These are phyloP conservation scores for Clinocottus analis DNA, from an alignment of 2,113 vertebrate genomes.

Conservation along the genomic window DNA sequence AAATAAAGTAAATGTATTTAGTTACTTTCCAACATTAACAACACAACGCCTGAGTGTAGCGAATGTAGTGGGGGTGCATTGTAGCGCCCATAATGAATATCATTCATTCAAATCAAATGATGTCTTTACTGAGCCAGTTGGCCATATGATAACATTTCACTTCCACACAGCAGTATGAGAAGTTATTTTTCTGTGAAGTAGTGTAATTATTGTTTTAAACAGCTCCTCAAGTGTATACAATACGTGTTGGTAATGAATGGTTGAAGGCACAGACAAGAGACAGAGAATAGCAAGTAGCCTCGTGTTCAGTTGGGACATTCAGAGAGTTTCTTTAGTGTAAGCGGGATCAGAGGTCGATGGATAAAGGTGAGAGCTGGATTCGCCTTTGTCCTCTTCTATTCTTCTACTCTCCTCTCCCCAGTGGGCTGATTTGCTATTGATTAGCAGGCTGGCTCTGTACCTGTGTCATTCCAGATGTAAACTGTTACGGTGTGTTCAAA, in stretches of 20 bases:
- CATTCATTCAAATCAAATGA: slow-evolving; percentile 8
- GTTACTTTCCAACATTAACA: no score
- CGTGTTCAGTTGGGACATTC: slow-evolving; percentile 48
- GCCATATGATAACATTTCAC: not conserved
- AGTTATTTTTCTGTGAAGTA: slow-evolving; percentile 6
- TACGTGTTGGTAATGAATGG: slow-evolving; percentile 29
- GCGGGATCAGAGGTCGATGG: slow-evolving; percentile 41
- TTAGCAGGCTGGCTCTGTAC: slow-evolving; percentile 42
- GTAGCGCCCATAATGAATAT: not conserved
- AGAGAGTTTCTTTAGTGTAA: slow-evolving; percentile 2
- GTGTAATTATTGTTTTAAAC: slow-evolving; percentile 13
- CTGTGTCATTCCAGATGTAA: no score
- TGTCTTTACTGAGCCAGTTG: slow-evolving; percentile 19
- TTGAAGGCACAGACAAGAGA: slow-evolving; percentile 46
- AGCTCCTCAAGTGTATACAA: no score
- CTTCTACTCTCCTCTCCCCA: slow-evolving; percentile 50
- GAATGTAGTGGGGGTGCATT: not conserved
- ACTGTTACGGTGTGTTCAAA: no score
- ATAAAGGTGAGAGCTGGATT: slow-evolving; percentile 51
- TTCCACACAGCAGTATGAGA: not conserved
- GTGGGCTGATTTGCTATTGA: slow-evolving; percentile 76
- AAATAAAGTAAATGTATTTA: no score
- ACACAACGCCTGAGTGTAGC: no score
- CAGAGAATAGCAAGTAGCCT: slow-evolving; percentile 52
- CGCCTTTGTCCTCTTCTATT: slow-evolving; percentile 63